Conservation (phyloP, 2,797 vertebrate genomes). For the Channallabes apus region DNA sequence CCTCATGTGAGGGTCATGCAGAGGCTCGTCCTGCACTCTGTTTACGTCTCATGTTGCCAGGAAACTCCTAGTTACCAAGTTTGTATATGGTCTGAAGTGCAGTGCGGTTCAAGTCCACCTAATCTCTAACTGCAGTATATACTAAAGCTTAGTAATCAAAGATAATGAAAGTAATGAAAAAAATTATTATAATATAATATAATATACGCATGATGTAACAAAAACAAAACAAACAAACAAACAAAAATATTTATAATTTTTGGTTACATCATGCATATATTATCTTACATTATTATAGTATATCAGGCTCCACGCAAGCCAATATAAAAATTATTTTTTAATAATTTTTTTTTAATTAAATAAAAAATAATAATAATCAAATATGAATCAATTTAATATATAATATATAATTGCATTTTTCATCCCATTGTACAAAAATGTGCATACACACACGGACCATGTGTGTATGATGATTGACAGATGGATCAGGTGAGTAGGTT, state of each 20-base stretch:
- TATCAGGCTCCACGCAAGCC: too few species aligned
- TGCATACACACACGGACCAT: not conserved
- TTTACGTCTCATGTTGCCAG: constrained; percentile 49
- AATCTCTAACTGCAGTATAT: constrained; percentile 5
- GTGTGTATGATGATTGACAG: constrained; percentile 29
- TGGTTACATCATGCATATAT: not conserved
- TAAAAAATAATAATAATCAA: not conserved
- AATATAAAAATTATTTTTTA: too few species aligned
- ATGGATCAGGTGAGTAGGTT: constrained; percentile 10
- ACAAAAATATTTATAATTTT: not conserved
- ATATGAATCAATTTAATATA: too few species aligned
- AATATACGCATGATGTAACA: too few species aligned
- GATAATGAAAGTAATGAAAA: too few species aligned
- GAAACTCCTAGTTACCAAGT: constrained; percentile 43
- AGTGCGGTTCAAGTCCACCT: constrained; percentile 11
- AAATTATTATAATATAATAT: too few species aligned
- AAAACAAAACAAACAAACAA: too few species aligned
- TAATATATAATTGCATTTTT: not conserved
- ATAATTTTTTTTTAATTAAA: too few species aligned
- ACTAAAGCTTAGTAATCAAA: not conserved
- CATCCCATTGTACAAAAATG: not conserved
- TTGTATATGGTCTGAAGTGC: constrained; percentile 36
- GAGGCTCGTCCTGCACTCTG: constrained; percentile 43
- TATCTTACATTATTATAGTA: too few species aligned
- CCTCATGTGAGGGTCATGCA: constrained; percentile 55